These are phyloP conservation scores for Lasioglossum oenotherae DNA, from an alignment of 2,888 invertebrate species.

Conservation along the genomic window DNA sequence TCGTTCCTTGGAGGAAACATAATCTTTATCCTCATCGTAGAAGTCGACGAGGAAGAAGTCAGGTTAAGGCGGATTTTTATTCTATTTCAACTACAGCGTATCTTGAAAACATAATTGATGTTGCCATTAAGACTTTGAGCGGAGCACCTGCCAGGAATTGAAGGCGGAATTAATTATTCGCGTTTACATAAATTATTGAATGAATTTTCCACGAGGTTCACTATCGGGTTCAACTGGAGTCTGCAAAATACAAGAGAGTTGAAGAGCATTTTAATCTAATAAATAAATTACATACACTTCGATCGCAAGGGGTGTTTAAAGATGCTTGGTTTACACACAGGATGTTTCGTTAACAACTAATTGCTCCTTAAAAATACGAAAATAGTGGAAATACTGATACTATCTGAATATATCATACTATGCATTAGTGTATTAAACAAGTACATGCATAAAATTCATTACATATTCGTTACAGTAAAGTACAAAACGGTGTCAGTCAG, in stretches of 20 bases:
- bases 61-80: not conserved
- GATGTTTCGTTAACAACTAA: no score
- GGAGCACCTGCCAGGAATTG: not conserved
- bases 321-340: no score
- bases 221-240: not conserved
- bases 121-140: not conserved
- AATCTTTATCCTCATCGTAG: not conserved
- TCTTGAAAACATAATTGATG: not conserved
- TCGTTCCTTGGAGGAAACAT: not conserved
- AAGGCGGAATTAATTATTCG: not conserved
- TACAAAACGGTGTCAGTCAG: not conserved
- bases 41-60: not conserved
- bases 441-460: no score
- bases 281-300: not conserved
- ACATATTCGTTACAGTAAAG: not conserved
- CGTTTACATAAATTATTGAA: not conserved
- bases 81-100: not conserved
- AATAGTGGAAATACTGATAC: no score
- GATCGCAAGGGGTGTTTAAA: not conserved
- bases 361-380: not conserved
- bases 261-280: not conserved
- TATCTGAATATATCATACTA: no score
- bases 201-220: not conserved
- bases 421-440: no score
- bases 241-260: not conserved